These are phyloP conservation scores for Phallusia fumigata DNA, from an alignment of 23 tunicate species.

Conservation along the genomic window DNA sequence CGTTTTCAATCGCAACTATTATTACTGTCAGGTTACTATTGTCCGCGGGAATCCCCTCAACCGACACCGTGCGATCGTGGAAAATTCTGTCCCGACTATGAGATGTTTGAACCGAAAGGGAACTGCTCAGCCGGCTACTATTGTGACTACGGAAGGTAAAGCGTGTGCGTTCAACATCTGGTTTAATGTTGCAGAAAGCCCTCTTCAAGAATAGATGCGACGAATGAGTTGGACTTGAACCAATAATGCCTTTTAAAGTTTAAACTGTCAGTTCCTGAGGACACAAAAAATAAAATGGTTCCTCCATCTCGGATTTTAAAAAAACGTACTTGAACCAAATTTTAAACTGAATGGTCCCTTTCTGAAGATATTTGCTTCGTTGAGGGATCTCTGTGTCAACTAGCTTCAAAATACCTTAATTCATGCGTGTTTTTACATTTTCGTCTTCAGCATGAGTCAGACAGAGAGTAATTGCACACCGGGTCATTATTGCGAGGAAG, in stretches of 20 bases:
- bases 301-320: no score
- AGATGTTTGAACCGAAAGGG: conserved; percentile 30
- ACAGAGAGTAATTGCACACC: conserved; percentile 68
- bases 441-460: conserved; percentile 44
- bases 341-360: no score
- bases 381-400: background rate
- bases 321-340: no score
- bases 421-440: background rate
- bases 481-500: conserved; percentile 76
- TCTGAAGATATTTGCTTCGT: background rate
- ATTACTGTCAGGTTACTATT: conserved; percentile 67
- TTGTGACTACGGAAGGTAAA: conserved; percentile 79
- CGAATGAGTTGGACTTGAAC: no score
- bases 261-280: no score
- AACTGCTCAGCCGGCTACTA: conserved; percentile 77
- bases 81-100: conserved; percentile 72
- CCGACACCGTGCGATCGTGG: conserved; percentile 69
- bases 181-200: no score
- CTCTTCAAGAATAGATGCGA: no score
- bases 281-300: no score
- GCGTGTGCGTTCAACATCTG: no score
- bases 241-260: no score
- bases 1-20: background rate
- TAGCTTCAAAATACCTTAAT: no score
- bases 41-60: conserved; percentile 71